A percentile compares a stretch with the other conserved stretches of the same genome.
phyloP scores from a whole-genome alignment of 2,113 vertebrate species.

The Chascanopsetta lugubris region DNA sequence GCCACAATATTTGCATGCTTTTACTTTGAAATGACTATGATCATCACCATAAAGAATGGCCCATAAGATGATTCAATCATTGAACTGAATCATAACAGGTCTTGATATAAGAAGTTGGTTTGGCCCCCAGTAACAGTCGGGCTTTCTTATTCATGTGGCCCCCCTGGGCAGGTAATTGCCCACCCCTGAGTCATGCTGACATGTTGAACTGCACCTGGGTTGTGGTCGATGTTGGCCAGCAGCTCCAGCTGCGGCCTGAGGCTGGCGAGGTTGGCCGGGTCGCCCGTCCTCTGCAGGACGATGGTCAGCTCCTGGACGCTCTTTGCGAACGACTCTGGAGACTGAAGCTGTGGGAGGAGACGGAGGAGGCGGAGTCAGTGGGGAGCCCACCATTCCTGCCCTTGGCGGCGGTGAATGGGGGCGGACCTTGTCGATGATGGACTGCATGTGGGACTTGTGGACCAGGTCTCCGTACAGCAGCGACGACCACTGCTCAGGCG shows the following conservation, averaged over 20 bases:
- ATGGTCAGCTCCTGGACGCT: slow-evolving; percentile 97
- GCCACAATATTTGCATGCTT: too few species aligned
- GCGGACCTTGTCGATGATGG: slow-evolving; percentile 96
- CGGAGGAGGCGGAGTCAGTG: slow-evolving; percentile 17
- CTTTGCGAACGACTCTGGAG: slow-evolving; percentile 97
- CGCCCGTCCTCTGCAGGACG: slow-evolving; percentile 94
- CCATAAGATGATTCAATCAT: too few species aligned
- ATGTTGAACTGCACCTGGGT: slow-evolving; percentile 93
- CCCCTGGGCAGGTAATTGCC: too few species aligned
- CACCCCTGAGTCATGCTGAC: too few species aligned
- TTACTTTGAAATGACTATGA: too few species aligned
- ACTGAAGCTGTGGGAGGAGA: slow-evolving; percentile 86
- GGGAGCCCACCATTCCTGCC: too few species aligned
- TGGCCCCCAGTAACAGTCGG: too few species aligned
- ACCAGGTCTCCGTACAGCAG: slow-evolving; percentile 95
- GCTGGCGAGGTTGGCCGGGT: slow-evolving; percentile 94
- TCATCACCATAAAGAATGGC: too few species aligned
- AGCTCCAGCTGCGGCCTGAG: slow-evolving; percentile 92
- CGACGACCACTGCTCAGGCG: slow-evolving; percentile 97
- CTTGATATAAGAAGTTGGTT: too few species aligned
- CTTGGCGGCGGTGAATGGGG: too few species aligned
- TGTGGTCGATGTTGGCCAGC: slow-evolving; percentile 95
- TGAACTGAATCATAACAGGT: too few species aligned
- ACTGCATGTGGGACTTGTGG: slow-evolving; percentile 99
- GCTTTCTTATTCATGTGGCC: too few species aligned